phyloP scores from a whole-genome alignment of 2,113 vertebrate species.

The Toxotes jaculatrix region DNA sequence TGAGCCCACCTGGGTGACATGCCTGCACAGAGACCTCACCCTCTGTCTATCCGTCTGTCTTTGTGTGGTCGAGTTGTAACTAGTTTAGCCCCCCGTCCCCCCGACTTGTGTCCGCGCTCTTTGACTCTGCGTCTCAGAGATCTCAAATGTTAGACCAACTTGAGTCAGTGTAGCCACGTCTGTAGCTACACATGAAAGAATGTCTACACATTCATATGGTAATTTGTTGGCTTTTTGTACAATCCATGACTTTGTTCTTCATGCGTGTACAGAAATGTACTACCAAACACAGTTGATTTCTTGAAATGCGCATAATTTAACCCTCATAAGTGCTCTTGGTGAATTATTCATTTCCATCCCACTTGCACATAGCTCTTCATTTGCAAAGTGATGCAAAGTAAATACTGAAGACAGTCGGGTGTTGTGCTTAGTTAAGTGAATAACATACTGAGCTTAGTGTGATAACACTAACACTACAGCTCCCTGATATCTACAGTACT shows the following conservation, averaged over 20 bases:
- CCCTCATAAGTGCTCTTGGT: constrained; percentile 62
- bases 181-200: constrained; percentile 59
- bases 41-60: background rate
- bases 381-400: constrained; percentile 69
- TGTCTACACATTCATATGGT: constrained; percentile 70
- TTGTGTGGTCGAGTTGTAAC: constrained; percentile 34
- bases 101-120: constrained; percentile 36
- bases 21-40: constrained; percentile 39
- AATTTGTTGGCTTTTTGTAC: constrained; percentile 69
- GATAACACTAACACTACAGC: background rate
- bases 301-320: constrained; percentile 79
- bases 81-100: constrained; percentile 16
- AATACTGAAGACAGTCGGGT: constrained; percentile 58
- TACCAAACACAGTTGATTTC: constrained; percentile 60
- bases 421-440: background rate
- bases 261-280: constrained; percentile 51
- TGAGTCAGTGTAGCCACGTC: constrained; percentile 10
- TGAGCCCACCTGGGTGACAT: constrained; percentile 64
- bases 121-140: constrained; percentile 32
- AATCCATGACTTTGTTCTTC: constrained; percentile 72
- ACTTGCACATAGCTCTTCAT: constrained; percentile 76
- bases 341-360: constrained; percentile 81
- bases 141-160: constrained; percentile 49
- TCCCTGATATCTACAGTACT: background rate
- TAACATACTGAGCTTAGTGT: constrained; percentile 22